phyloP scores from a whole-genome alignment of 2,113 vertebrate species.

The Austrofundulus limnaeus region DNA sequence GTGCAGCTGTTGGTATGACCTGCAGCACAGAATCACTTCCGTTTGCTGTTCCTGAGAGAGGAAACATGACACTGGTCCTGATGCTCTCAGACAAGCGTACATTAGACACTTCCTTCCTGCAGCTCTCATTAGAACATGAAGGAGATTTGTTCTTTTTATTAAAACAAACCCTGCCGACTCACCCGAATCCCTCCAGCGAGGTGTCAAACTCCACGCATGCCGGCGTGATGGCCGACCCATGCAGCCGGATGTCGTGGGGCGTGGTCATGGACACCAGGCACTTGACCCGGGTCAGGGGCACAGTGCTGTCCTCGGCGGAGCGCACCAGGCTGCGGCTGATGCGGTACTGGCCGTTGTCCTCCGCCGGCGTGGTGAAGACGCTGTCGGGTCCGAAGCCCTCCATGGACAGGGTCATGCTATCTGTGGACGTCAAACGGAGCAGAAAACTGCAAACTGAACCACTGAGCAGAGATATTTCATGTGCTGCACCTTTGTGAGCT shows the following conservation, averaged over 20 bases:
- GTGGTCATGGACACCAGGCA: conserved; percentile 99
- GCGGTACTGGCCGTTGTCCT: conserved; percentile 92
- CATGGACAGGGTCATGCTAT: conserved; percentile 89
- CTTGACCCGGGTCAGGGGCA: conserved; percentile 95
- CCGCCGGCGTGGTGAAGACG: conserved; percentile 87
- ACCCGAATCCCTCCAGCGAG: conserved; percentile 96
- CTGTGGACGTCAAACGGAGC: conserved; percentile 61
- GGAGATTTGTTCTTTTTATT: background rate
- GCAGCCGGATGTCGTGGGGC: conserved; percentile 95
- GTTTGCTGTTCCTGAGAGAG: too few relatives aligned
- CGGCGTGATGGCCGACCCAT: conserved; percentile 91
- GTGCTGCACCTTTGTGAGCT: too few relatives aligned
- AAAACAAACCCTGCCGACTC: conserved; percentile 46
- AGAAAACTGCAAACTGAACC: too few relatives aligned
- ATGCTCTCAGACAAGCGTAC: too few relatives aligned
- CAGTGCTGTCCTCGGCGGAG: conserved; percentile 94
- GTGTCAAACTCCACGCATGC: conserved; percentile 97
- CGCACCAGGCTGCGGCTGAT: conserved; percentile 96
- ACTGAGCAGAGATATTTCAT: too few relatives aligned
- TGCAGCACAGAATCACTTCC: too few relatives aligned
- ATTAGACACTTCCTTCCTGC: too few relatives aligned
- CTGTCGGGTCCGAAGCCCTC: conserved; percentile 93
- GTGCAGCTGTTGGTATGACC: too few relatives aligned
- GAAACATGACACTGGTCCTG: too few relatives aligned
- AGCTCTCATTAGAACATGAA: too few relatives aligned